Percentiles rank a stretch among this genome's conserved stretches.
phyloP scores from a whole-genome alignment of 2,797 vertebrate species.

The Crocodylus rhombifer region DNA sequence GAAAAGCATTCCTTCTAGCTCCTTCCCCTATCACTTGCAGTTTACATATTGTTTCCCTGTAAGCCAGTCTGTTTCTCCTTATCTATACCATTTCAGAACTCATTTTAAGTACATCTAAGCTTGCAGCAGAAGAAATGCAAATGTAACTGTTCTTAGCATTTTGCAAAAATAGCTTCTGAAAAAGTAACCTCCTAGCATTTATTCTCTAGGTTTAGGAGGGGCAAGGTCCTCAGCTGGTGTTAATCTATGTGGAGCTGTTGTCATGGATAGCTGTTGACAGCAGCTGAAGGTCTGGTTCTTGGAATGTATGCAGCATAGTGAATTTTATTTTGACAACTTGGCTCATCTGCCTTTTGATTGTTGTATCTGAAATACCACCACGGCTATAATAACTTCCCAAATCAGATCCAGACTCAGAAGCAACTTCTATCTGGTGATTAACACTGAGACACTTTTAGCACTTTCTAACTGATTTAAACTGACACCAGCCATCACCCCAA shows the following conservation, averaged over 20 bases:
- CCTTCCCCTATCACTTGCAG: neutral
- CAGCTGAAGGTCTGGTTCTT: neutral
- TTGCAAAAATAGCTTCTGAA: neutral
- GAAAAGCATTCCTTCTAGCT: neutral
- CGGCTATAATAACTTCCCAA: neutral
- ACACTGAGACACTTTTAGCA: neutral
- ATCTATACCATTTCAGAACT: fast-evolving
- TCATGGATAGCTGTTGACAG: neutral
- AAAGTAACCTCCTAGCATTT: neutral
- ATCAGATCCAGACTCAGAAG: neutral
- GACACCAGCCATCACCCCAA: neutral
- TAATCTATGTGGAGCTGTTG: fast-evolving
- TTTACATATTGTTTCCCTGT: neutral
- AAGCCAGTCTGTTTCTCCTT: neutral
- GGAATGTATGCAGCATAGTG: neutral
- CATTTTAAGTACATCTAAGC: neutral
- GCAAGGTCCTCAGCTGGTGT: neutral
- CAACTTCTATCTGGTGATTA: neutral
- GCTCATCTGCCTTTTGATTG: neutral
- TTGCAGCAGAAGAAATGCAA: neutral
- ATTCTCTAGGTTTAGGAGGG: neutral
- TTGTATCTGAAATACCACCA: neutral
- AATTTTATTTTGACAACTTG: neutral
- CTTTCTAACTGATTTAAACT: neutral
- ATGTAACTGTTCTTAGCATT: neutral